Evolutionary conservation across 2,113 vertebrate species (phyloP).

Genomic region (Callipepla californica): DNA sequence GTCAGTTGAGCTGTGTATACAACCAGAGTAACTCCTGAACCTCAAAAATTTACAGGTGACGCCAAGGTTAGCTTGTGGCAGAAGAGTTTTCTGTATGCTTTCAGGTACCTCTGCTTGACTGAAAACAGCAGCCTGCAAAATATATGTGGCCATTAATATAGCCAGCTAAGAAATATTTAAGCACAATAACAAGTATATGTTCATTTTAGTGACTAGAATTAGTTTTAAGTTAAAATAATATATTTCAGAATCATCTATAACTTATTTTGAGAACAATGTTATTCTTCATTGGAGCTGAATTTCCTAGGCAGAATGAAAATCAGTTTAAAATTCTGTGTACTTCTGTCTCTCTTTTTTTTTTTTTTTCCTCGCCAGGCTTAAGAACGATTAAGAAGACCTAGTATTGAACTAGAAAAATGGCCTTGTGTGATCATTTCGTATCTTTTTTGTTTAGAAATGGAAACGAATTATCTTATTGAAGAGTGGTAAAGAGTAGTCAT

Average conservation of each 20-base stretch:
- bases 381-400: neutral
- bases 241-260: neutral
- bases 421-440: neutral
- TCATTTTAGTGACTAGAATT: neutral
- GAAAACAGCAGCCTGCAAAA: neutral
- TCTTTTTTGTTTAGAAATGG: neutral
- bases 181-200: neutral
- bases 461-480: neutral
- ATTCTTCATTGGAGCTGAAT: neutral
- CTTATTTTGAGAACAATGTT: neutral
- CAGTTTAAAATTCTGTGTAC: neutral
- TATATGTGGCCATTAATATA: neutral
- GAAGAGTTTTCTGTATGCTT: neutral
- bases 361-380: too few relatives aligned
- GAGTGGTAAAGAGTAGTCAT: neutral
- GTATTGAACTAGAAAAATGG: neutral
- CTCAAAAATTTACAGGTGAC: neutral
- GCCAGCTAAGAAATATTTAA: neutral
- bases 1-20: accelerated
- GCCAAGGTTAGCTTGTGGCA: neutral
- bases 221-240: neutral
- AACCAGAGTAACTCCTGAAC: neutral
- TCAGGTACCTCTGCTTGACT: accelerated
- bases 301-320: neutral
- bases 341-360: neutral